Conservation (phyloP, 2,888 invertebrate genomes). For the Lochmaea capreae region DNA sequence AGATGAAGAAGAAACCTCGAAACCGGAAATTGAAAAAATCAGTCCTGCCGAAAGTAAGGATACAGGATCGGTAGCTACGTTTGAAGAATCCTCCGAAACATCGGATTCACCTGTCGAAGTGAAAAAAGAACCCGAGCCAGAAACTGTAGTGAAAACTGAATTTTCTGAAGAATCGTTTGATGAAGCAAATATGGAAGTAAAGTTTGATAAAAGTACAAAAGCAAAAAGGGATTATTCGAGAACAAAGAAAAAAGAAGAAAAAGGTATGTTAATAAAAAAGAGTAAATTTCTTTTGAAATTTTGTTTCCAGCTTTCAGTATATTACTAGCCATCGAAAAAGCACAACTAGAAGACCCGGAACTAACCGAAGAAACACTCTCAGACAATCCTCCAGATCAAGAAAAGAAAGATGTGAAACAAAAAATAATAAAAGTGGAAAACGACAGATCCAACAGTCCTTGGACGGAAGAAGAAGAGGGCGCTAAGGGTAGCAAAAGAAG, state of each 20-base stretch:
- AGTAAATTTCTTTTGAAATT: neutral
- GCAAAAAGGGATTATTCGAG: slow-evolving; percentile 74
- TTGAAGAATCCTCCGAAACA: slow-evolving; percentile 44
- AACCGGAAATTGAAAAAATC: slow-evolving; percentile 43
- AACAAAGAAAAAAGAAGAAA: slow-evolving; percentile 65
- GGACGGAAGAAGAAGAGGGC: slow-evolving; percentile 68
- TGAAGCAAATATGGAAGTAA: slow-evolving; percentile 72
- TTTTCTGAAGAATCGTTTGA: slow-evolving; percentile 64
- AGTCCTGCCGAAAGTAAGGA: slow-evolving; percentile 42
- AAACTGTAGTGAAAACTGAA: slow-evolving; percentile 47
- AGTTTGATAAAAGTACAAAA: slow-evolving; percentile 71
- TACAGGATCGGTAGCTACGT: slow-evolving; percentile 25
- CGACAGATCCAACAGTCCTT: slow-evolving; percentile 70
- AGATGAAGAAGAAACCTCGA: slow-evolving; percentile 45
- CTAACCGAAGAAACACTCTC: slow-evolving; percentile 55
- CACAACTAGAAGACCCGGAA: slow-evolving; percentile 59
- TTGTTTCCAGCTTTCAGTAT: slow-evolving; percentile 61
- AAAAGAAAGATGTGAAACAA: slow-evolving; percentile 55
- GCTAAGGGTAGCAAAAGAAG: slow-evolving; percentile 55
- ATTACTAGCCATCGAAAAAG: slow-evolving; percentile 62
- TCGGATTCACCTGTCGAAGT: slow-evolving; percentile 39
- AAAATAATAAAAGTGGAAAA: slow-evolving; percentile 65
- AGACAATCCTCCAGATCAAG: slow-evolving; percentile 53
- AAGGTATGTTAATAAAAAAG: slow-evolving; percentile 50
- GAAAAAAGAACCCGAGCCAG: slow-evolving; percentile 50